Evolutionary conservation across 2,888 invertebrate genomes (phyloP), one percentile per base, ranked within the genome.

Genomic region (Oscheius sp.): DNA sequence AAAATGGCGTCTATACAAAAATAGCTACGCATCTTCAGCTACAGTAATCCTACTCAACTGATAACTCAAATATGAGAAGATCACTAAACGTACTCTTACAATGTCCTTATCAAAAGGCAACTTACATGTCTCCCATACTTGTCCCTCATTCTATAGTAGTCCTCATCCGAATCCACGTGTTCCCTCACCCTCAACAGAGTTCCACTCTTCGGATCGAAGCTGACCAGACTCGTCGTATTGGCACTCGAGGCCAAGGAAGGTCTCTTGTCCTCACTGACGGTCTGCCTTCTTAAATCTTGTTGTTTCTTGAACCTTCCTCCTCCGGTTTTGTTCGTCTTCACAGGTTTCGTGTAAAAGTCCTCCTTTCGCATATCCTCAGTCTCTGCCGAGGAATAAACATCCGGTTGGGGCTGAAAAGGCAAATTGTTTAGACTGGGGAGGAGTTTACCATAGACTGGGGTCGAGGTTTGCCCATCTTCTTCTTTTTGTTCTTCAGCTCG

Each of bases 151-250:
- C 29, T 59, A 32, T 66, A 57, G 48, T 72, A 75, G 51, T 78
- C 78, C 29, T 81, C 81, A 29, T 74, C 82, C 32, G 79, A 78
- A 57, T 84, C 80, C 42, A 81, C 70, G 65, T 83, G 84, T 65
- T 84, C 82, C 57, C 80, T 72, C 21, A 84, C 82, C 48, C 82
- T 72, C 29, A 85, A 74, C 13, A 84, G 74, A 37, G 82, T 82
- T n/a, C 78, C 79, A 70, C 80, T 79, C 60, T 85, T 85, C 42
- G 85, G 85, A 55, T 86, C 86, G 65, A 86, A 85, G 60, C 81
- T 83, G 55, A 86, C 80, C 50, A 85, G 74, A 32, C 84, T 80
- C 3, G 83, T 82, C 58, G 82, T 74, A 57, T 79, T 83, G 21
- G 70, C 57, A 73, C 55, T 62, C 29, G 70, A 65, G 35, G 74